Conservation (phyloP, 2,113 vertebrate species). For the Leucosticte australis region DNA sequence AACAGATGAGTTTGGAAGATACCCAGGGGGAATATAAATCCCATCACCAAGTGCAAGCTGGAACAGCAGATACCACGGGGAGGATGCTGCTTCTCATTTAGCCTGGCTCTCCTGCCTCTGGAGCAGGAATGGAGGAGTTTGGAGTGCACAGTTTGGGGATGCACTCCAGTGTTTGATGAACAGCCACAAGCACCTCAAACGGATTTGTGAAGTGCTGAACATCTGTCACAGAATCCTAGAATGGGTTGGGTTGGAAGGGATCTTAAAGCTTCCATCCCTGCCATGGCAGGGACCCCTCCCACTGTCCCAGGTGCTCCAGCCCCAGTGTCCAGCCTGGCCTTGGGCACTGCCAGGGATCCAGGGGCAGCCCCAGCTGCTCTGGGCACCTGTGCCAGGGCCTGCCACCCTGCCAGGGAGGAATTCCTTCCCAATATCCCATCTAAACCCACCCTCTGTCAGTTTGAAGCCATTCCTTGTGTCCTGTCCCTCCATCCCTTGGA, state of each 20-base stretch:
- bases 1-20: background rate
- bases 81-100: background rate
- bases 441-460: accelerated
- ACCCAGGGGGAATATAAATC: background rate
- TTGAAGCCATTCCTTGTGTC: accelerated
- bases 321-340: background rate
- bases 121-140: background rate
- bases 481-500: accelerated
- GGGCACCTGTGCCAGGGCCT: background rate
- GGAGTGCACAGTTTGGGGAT: accelerated
- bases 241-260: background rate
- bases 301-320: background rate
- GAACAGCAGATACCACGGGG: background rate
- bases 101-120: background rate
- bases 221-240: background rate
- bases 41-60: background rate
- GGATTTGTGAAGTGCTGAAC: background rate
- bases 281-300: background rate
- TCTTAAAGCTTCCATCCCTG: background rate
- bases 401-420: accelerated
- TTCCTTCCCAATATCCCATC: accelerated
- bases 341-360: background rate
- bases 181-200: background rate
- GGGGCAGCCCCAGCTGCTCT: background rate
- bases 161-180: background rate